Percentiles rank a stretch among this genome's conserved stretches.
Evolutionary conservation across 2,797 vertebrate genomes (phyloP).

Genomic region (Geotrypetes seraphini): DNA sequence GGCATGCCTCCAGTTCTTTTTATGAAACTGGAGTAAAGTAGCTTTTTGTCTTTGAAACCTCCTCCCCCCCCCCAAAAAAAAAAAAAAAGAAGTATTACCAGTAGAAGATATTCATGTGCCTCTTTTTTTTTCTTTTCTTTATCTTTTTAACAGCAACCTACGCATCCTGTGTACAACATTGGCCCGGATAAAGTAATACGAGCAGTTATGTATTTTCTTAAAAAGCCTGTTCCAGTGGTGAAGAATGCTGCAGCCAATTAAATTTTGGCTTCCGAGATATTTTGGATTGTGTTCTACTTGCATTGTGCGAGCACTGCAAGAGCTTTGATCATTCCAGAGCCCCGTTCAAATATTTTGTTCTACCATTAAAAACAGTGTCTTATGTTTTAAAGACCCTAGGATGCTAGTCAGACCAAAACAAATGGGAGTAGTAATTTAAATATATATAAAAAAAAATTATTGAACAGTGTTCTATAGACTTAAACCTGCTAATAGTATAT

Average conservation of each 20-base stretch:
- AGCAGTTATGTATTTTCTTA: conserved; percentile 73
- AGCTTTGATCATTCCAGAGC: not conserved
- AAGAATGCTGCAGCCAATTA: too few relatives aligned
- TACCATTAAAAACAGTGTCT: conserved; percentile 8
- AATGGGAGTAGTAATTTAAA: too few relatives aligned
- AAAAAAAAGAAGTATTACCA: too few relatives aligned
- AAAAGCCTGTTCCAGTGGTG: conserved; percentile 55
- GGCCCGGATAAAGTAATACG: conserved; percentile 78
- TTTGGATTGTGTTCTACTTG: not conserved
- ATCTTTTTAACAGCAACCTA: conserved; percentile 61
- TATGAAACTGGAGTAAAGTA: too few relatives aligned
- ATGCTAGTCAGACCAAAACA: conserved; percentile 38
- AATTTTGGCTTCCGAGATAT: not conserved
- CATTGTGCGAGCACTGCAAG: not conserved
- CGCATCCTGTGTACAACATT: conserved; percentile 94
- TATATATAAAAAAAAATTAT: too few relatives aligned
- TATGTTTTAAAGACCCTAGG: conserved; percentile 22
- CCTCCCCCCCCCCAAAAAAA: too few relatives aligned
- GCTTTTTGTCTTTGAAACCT: too few relatives aligned
- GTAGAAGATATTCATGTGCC: too few relatives aligned
- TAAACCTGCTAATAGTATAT: too few relatives aligned
- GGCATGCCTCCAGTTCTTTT: too few relatives aligned
- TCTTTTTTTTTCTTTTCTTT: not conserved
- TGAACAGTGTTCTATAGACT: too few relatives aligned
- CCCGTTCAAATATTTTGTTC: too few relatives aligned